Percentiles rank a stretch among this genome's conserved stretches.
These are phyloP conservation scores for Cryptocheilus praepositus DNA, from an alignment of 2,888 invertebrate species.

Conservation along the genomic window DNA sequence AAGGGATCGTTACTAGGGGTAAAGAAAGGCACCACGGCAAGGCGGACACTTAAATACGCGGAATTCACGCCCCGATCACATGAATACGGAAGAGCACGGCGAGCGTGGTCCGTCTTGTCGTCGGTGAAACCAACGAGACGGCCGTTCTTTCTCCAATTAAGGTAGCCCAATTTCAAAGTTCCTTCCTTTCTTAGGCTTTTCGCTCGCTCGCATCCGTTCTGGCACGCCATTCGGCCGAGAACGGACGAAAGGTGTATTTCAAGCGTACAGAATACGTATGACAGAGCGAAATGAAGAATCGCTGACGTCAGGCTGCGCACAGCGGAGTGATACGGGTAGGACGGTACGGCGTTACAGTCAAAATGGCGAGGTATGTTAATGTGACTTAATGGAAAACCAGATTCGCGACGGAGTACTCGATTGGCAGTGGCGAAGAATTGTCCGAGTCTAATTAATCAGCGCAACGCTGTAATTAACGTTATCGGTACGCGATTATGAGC, in stretches of 20 bases:
- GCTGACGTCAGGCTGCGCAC: too few species aligned
- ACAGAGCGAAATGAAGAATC: too few species aligned
- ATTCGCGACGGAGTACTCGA: too few species aligned
- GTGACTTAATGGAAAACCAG: not conserved
- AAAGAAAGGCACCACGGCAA: conserved; percentile 60
- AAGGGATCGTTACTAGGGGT: conserved; percentile 70
- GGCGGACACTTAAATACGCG: conserved; percentile 69
- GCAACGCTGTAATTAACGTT: conserved; percentile 45
- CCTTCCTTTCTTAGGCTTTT: conserved; percentile 11
- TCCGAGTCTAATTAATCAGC: conserved; percentile 42
- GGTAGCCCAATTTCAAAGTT: conserved; percentile 54
- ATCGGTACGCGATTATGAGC: conserved; percentile 27
- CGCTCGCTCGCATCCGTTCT: not conserved
- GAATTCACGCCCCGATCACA: conserved; percentile 70
- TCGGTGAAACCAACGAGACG: conserved; percentile 2
- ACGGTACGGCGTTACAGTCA: not conserved
- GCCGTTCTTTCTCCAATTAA: conserved; percentile 49
- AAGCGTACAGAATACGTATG: not conserved
- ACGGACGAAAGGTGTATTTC: not conserved
- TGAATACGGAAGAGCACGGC: conserved; percentile 53
- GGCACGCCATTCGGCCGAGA: too few species aligned
- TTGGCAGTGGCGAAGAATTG: conserved; percentile 17
- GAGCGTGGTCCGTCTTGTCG: conserved; percentile 18
- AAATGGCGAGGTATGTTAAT: not conserved
- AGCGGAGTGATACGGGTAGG: too few species aligned